phyloP scores from a whole-genome alignment of 2,888 invertebrate genomes.

The Hypomecis atomaria region DNA sequence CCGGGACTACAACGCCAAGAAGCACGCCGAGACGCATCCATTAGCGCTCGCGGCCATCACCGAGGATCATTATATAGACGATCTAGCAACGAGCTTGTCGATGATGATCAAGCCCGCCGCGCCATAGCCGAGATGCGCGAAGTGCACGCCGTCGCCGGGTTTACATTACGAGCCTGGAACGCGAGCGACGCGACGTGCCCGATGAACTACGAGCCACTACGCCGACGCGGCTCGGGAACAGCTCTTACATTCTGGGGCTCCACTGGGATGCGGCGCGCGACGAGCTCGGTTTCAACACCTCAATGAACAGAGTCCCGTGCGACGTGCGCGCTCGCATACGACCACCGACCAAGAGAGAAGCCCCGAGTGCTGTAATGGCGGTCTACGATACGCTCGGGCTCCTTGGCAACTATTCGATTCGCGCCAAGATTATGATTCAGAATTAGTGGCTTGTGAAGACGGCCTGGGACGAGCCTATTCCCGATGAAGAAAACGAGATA shows the following conservation, averaged over 20 bases:
- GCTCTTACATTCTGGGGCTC: neutral
- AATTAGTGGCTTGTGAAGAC: neutral
- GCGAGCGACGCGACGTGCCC: neutral
- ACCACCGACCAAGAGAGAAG: neutral
- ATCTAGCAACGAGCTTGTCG: neutral
- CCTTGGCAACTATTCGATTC: neutral
- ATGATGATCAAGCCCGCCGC: neutral
- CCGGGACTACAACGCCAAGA: neutral
- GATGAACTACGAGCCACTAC: neutral
- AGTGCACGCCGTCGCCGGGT: neutral
- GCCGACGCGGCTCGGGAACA: neutral
- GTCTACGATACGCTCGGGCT: neutral
- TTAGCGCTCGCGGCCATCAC: neutral
- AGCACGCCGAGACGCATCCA: neutral
- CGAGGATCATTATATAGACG: neutral
- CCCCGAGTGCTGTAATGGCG: too few species aligned
- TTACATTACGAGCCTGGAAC: neutral
- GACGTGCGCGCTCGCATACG: slow-evolving; percentile 1
- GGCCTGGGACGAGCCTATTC: neutral
- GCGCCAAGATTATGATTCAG: neutral
- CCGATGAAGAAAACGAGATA: neutral
- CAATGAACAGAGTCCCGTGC: neutral
- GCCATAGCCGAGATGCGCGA: neutral
- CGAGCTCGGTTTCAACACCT: slow-evolving; percentile 1
- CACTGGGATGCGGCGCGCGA: neutral